These are phyloP conservation scores for Stigmatopora nigra DNA, from an alignment of 2,113 vertebrate genomes.

Conservation along the genomic window DNA sequence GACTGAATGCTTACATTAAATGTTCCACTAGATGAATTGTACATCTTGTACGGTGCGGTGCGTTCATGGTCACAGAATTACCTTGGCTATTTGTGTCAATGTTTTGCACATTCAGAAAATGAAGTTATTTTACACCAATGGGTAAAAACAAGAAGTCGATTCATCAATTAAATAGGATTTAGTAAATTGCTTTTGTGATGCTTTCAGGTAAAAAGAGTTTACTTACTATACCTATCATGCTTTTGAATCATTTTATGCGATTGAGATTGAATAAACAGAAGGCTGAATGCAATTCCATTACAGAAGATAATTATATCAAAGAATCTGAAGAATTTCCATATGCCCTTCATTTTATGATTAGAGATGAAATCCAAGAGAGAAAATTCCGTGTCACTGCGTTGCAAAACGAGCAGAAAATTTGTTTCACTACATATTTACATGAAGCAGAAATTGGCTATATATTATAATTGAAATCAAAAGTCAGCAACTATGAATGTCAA, in stretches of 20 bases:
- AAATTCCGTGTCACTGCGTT: too few relatives aligned
- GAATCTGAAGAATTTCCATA: too few relatives aligned
- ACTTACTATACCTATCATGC: not conserved
- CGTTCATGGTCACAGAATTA: conserved; percentile 44
- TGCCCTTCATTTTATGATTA: too few relatives aligned
- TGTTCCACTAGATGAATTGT: not conserved
- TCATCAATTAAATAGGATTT: not conserved
- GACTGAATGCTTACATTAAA: conserved; percentile 23
- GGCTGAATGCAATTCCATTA: not conserved
- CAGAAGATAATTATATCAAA: not conserved
- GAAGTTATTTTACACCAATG: not conserved
- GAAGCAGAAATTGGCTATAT: too few relatives aligned
- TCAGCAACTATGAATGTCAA: too few relatives aligned
- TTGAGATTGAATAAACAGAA: not conserved
- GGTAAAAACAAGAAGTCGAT: not conserved
- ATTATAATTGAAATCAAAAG: too few relatives aligned
- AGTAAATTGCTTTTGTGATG: not conserved
- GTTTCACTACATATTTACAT: too few relatives aligned
- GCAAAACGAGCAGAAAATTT: not conserved
- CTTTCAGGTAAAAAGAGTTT: not conserved
- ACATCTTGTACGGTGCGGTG: not conserved
- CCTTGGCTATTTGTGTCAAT: conserved; percentile 37
- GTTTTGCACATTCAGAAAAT: not conserved
- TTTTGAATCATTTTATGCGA: not conserved
- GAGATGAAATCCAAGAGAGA: too few relatives aligned